phyloP scores from a whole-genome alignment of 2,888 invertebrate species.

The Lycocerus yunnanus region DNA sequence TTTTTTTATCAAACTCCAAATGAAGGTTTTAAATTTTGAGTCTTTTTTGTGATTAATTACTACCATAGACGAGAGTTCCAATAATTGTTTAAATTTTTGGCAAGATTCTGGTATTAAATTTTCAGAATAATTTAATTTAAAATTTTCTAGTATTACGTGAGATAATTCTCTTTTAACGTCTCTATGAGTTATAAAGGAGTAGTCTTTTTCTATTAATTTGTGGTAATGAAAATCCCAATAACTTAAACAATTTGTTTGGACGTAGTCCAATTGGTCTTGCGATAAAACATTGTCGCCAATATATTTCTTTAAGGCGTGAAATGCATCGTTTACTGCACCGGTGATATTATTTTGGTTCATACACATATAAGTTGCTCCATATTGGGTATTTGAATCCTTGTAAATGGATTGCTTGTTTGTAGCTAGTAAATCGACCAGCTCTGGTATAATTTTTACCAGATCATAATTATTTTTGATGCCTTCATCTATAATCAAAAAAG shows the following conservation, averaged over 20 bases:
- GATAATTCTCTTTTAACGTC: constrained; percentile 7
- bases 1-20: constrained; percentile 11
- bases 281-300: constrained; percentile 6
- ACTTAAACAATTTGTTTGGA: constrained; percentile 9
- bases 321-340: not conserved
- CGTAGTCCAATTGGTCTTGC: constrained; percentile 2
- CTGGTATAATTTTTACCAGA: not conserved
- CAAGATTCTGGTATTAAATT: not conserved
- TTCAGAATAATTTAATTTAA: constrained; percentile 2
- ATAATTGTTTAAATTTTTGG: constrained; percentile 2
- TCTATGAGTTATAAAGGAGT: not conserved
- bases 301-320: constrained; percentile 3
- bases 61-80: constrained; percentile 2
- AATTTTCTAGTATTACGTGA: constrained; percentile 8
- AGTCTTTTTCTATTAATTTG: not conserved
- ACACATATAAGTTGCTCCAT: constrained; percentile 7
- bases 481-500: constrained; percentile 4
- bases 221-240: constrained; percentile 9
- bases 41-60: constrained; percentile 8
- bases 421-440: not conserved
- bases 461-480: not conserved
- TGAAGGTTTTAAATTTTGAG: constrained; percentile 3
- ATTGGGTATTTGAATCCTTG: not conserved
- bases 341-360: constrained; percentile 15
- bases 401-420: constrained; percentile 7